phyloP scores from a whole-genome alignment of 2,797 vertebrate genomes.

The Sebastes cheni region DNA sequence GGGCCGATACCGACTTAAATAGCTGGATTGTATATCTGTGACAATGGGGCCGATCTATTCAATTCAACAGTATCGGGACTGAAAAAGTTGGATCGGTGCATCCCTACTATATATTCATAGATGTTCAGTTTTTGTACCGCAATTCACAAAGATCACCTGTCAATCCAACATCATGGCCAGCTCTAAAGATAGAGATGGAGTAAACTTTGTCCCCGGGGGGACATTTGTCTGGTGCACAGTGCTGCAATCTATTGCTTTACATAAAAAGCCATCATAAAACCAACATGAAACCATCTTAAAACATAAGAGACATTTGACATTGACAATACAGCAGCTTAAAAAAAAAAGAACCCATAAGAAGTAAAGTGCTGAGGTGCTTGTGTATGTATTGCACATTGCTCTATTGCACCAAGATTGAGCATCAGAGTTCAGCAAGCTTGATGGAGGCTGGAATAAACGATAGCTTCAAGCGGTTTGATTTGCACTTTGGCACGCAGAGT shows the following conservation, averaged over 20 bases:
- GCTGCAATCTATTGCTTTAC: background rate
- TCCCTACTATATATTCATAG: background rate
- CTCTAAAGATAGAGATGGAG: background rate
- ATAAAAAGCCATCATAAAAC: background rate
- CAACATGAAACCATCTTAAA: background rate
- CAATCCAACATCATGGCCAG: background rate
- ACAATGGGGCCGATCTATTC: too few species aligned
- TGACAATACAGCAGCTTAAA: background rate
- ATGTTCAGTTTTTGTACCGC: background rate
- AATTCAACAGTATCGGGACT: too few species aligned
- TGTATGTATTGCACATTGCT: background rate
- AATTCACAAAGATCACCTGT: conserved; percentile 1
- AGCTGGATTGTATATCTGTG: too few species aligned
- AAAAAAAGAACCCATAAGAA: background rate
- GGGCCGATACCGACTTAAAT: too few species aligned
- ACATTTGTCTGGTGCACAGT: background rate
- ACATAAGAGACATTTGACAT: background rate
- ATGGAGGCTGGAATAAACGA: background rate
- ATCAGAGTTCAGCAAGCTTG: background rate
- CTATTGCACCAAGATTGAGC: background rate
- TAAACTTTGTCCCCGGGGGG: background rate
- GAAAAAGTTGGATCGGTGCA: too few species aligned
- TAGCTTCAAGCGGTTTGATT: background rate
- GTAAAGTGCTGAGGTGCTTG: background rate
- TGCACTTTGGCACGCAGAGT: background rate